A percentile compares a stretch with the other conserved stretches of the same genome.
These are phyloP conservation scores for Pentalonia nigronervosa DNA, from an alignment of 1,140 invertebrate species.

Conservation along the genomic window DNA sequence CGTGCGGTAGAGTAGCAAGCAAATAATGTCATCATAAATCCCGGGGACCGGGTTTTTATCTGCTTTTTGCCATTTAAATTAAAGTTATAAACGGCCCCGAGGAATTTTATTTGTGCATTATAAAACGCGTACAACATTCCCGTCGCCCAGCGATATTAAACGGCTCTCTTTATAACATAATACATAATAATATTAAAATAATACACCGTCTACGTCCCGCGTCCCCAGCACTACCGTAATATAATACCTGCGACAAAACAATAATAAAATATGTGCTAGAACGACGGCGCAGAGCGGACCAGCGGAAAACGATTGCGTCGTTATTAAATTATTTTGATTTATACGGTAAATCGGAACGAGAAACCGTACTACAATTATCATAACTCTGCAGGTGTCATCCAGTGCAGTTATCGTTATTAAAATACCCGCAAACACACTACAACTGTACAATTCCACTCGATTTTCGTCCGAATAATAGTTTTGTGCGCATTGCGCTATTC, in stretches of 20 bases:
- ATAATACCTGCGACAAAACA: background rate
- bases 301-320: background rate
- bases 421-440: no score
- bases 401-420: background rate
- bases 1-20: background rate
- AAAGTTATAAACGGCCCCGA: conserved; percentile 45
- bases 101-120: conserved; percentile 25
- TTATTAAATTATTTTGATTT: conserved; percentile 7
- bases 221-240: background rate
- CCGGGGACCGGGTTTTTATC: conserved; percentile 35
- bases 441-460: no score
- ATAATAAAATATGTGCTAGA: background rate
- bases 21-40: conserved; percentile 53
- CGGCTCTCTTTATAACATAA: conserved; percentile 37
- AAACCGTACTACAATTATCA: background rate
- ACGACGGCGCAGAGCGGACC: background rate
- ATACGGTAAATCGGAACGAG: background rate
- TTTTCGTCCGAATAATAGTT: no score
- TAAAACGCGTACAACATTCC: background rate
- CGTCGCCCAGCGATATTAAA: conserved; percentile 26
- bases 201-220: background rate
- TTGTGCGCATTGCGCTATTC: no score
- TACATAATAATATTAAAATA: conserved; percentile 15
- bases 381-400: background rate
- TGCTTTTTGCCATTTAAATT: conserved; percentile 52